Base-by-base conservation (phyloP, 1,140 invertebrate species). In the Euwallacea fornicatus region DNA sequence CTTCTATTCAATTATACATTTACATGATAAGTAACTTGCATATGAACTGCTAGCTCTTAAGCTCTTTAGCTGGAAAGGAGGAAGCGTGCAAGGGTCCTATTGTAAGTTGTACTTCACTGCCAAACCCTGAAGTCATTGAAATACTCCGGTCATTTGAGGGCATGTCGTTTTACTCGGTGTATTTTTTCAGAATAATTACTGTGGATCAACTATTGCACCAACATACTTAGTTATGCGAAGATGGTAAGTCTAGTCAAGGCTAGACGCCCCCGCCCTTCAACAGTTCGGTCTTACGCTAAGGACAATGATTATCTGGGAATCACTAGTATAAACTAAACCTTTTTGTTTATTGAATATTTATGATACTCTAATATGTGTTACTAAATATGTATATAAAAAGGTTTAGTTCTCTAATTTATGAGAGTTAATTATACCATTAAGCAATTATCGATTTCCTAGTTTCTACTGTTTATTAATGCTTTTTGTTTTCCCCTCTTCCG, bases 221-320 rank as follows among this genome's bases (percentile, higher is more conserved):
- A 73, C 74, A 76, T 78, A 77, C 78, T 76, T 79, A 76, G 75
- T 78, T 75, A 75, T 74, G 76, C 76, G 78, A 72, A 71, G 78
- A 80, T 77, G 80, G 80, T 81, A 81, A 81, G 80, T 81, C 80
- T 81, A 81, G 80, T 80, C 76, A 75, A 74, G 79, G 76, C 80
- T 81, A 81, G 80, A 81, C 80, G 73, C 74, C 77, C 72, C 67
- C 21, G 21, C 21, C 69, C 21, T 33, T 33, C 42, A 59, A 13
- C 41, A 58, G 33, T 43, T 66, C 43, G 15, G 42, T 15, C 53
- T 46, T 9, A 68, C 74, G 44, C 66, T 59, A 61, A 53, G 41
- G 50, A 60, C 21, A 13, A 55, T 55, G 13, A 42, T 44, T 56
- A 59, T 16, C 10, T 54, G 15, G 42, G 13, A 16, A 10, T 42